Conservation (phyloP, 23 tunicate genomes). For the Corella eumyota region DNA sequence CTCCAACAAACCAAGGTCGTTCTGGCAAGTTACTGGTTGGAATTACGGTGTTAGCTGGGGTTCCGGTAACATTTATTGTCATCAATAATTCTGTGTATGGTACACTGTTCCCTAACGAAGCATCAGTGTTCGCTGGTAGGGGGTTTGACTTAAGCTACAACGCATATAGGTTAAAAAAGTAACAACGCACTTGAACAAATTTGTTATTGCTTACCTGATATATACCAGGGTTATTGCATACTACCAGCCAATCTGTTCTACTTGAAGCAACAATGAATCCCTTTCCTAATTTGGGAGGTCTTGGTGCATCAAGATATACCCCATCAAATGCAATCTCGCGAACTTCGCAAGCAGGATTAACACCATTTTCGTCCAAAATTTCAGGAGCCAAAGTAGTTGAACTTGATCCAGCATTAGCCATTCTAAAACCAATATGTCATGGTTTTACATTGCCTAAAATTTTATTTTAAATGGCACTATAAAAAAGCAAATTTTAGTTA, state of each 20-base stretch:
- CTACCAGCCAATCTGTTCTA: slow-evolving; percentile 22
- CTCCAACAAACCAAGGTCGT: slow-evolving; percentile 14
- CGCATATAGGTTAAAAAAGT: too few species aligned
- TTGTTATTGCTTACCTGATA: slow-evolving; percentile 5
- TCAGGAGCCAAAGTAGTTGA: not conserved
- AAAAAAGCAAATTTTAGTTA: not conserved
- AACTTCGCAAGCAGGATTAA: not conserved
- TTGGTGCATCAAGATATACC: slow-evolving; percentile 10
- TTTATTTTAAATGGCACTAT: not conserved
- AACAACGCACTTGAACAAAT: too few species aligned
- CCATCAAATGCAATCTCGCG: slow-evolving; percentile 24
- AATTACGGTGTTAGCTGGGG: not conserved
- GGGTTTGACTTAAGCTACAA: not conserved
- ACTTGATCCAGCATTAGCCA: slow-evolving; percentile 8
- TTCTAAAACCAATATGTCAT: not conserved
- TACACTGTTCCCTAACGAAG: slow-evolving; percentile 5
- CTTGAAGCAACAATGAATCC: slow-evolving; percentile 4
- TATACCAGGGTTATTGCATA: slow-evolving; percentile 2
- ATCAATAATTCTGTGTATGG: slow-evolving; percentile 10
- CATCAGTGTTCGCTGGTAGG: slow-evolving; percentile 1
- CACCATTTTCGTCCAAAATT: not conserved
- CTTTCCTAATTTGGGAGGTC: slow-evolving; percentile 6
- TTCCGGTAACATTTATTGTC: slow-evolving; percentile 8
- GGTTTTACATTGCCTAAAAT: not conserved
- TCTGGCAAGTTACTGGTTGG: slow-evolving; percentile 5